These are phyloP conservation scores for Myzus persicae DNA, from an alignment of 1,140 invertebrate species.

Conservation along the genomic window DNA sequence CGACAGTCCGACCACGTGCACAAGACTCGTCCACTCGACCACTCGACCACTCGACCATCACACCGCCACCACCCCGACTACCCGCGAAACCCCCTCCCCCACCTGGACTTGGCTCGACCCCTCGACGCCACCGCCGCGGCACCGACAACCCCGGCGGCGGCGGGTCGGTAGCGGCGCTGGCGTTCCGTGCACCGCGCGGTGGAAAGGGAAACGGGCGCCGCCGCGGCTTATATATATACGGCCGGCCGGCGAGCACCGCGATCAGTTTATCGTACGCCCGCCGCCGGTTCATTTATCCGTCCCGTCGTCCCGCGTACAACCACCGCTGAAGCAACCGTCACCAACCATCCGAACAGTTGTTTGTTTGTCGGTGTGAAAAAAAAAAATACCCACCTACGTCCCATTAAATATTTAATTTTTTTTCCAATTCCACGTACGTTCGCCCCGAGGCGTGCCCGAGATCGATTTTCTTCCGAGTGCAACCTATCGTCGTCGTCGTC, in stretches of 20 bases:
- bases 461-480: background rate
- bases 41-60: background rate
- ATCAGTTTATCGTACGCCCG: slow-evolving; percentile 47
- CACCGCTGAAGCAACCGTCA: background rate
- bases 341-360: background rate
- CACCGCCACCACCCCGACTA: background rate
- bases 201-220: slow-evolving; percentile 46
- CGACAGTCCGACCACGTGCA: background rate
- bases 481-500: too few relatives aligned
- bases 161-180: background rate
- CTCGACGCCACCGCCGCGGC: background rate
- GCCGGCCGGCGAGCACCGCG: slow-evolving; percentile 22
- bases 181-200: background rate
- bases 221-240: slow-evolving; percentile 52
- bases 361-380: background rate
- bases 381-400: too few relatives aligned
- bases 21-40: background rate
- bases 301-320: background rate
- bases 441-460: background rate
- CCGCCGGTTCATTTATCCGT: background rate
- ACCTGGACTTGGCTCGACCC: background rate
- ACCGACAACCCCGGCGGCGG: background rate
- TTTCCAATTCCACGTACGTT: background rate
- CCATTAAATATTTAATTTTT: background rate
- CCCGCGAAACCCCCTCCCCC: background rate